Evolutionary conservation across 2,888 invertebrate species (phyloP).

Genomic region (Barypeithes pellucidus): DNA sequence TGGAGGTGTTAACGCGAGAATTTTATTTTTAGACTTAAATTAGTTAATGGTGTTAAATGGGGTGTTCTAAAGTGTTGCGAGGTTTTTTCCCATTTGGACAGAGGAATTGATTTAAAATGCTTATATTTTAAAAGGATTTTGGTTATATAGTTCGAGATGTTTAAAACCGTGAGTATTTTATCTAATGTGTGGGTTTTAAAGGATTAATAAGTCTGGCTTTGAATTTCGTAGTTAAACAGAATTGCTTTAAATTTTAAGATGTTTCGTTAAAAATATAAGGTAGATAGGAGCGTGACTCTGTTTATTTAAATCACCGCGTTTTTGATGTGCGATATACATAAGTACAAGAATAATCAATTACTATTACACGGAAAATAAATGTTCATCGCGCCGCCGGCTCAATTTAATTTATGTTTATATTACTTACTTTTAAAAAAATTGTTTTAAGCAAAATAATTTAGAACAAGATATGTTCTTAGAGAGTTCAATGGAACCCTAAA

Average conservation of each 20-base stretch:
- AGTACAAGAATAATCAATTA: no score
- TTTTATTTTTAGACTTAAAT: conserved; percentile 26
- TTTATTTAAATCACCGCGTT: no score
- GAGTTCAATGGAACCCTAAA: no score
- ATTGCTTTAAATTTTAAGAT: not conserved
- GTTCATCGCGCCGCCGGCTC: no score
- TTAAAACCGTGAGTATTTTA: conserved; percentile 46
- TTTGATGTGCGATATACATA: no score
- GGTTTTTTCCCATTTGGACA: conserved; percentile 1
- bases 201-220: not conserved
- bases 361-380: no score
- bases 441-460: no score
- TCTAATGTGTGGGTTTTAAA: not conserved
- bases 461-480: no score
- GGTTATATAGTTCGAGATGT: conserved; percentile 31
- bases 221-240: not conserved
- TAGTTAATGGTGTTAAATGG: conserved; percentile 21
- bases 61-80: conserved; percentile 22
- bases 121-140: conserved; percentile 5
- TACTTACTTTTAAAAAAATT: no score
- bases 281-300: no score
- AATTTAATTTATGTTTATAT: no score
- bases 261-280: not conserved
- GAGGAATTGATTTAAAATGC: conserved; percentile 8
- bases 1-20: conserved; percentile 18